Evolutionary conservation across 1,140 invertebrate genomes (phyloP).

Genomic region (Saccostrea cuccullata): DNA sequence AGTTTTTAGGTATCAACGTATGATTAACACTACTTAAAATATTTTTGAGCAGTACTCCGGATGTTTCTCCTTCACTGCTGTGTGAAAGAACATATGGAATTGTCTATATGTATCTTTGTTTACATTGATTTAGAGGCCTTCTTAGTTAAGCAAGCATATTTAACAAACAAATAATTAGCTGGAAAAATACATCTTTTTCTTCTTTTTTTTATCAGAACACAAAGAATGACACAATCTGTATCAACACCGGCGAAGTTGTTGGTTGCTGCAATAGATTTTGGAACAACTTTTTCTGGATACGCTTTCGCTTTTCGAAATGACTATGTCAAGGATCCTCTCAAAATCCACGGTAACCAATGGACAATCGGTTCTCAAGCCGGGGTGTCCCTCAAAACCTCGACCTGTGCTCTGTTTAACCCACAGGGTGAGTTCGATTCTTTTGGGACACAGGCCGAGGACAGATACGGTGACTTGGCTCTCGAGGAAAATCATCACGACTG

Average conservation of each 20-base stretch:
- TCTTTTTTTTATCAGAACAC: background rate
- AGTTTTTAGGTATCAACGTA: no score
- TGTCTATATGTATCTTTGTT: no score
- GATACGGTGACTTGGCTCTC: slow-evolving; percentile 43
- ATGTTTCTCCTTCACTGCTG: no score
- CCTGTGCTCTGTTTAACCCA: slow-evolving; percentile 54
- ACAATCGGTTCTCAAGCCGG: slow-evolving; percentile 69
- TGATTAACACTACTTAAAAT: no score
- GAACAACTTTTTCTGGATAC: slow-evolving; percentile 61
- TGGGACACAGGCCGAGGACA: slow-evolving; percentile 62
- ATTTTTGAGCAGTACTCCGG: no score
- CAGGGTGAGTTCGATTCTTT: slow-evolving; percentile 57
- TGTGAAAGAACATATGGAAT: no score
- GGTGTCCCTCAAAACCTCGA: slow-evolving; percentile 53
- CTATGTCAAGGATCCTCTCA: slow-evolving; percentile 46
- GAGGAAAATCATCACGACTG: slow-evolving; percentile 43
- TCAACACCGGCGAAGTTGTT: slow-evolving; percentile 46
- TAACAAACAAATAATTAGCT: no score
- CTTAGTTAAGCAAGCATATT: no score
- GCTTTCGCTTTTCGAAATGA: slow-evolving; percentile 56
- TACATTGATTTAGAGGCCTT: no score
- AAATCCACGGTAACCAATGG: slow-evolving; percentile 52
- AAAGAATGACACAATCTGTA: background rate
- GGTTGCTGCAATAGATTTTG: slow-evolving; percentile 69
- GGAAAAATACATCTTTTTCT: background rate